phyloP scores from a whole-genome alignment of 2,888 invertebrate species.

The Clanis bilineata region DNA sequence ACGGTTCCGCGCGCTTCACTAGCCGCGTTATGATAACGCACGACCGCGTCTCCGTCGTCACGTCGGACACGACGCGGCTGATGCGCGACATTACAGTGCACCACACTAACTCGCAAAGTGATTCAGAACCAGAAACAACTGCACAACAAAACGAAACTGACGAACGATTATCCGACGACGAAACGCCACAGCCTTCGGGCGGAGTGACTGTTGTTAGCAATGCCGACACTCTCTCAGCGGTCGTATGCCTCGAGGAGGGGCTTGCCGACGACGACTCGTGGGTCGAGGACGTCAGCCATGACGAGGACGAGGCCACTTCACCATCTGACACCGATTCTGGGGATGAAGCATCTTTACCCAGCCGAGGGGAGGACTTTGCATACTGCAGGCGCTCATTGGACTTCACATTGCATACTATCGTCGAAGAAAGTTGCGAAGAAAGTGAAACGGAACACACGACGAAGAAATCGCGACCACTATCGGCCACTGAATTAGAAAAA shows the following conservation, averaged over 20 bases:
- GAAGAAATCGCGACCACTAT: slow-evolving; percentile 85
- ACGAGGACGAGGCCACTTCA: slow-evolving; percentile 87
- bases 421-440: slow-evolving; percentile 97
- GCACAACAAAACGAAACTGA: slow-evolving; percentile 62
- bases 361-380: slow-evolving; percentile 91
- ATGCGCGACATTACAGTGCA: slow-evolving; percentile 85
- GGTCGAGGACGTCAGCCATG: slow-evolving; percentile 94
- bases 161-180: slow-evolving; percentile 73
- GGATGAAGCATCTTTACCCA: slow-evolving; percentile 85
- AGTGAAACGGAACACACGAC: slow-evolving; percentile 89
- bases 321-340: slow-evolving; percentile 86
- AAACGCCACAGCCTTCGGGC: slow-evolving; percentile 73
- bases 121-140: slow-evolving; percentile 52
- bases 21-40: slow-evolving; percentile 96
- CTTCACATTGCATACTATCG: slow-evolving; percentile 95
- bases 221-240: slow-evolving; percentile 86
- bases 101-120: slow-evolving; percentile 85
- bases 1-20: slow-evolving; percentile 88
- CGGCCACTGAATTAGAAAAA: slow-evolving; percentile 93
- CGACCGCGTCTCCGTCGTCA: slow-evolving; percentile 88
- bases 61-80: slow-evolving; percentile 88
- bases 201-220: slow-evolving; percentile 87
- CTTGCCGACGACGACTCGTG: slow-evolving; percentile 95
- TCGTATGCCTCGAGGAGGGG: slow-evolving; percentile 91
- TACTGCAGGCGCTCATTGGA: slow-evolving; percentile 92